Evolutionary conservation across 2,888 invertebrate species (phyloP).

Genomic region (Lottia gigantea): DNA sequence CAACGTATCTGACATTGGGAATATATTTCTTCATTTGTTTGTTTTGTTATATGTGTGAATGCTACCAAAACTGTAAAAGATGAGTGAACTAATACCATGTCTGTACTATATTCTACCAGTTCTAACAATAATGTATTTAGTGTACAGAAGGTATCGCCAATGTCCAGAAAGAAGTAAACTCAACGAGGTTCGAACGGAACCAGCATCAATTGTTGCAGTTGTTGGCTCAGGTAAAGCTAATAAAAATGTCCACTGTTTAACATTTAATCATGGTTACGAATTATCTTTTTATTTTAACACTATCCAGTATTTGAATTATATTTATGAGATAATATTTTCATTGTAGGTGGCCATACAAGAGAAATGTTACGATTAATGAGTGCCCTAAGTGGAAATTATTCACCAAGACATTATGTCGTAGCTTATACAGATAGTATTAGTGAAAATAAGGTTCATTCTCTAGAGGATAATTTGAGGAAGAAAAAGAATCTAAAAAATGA

Average conservation of each 20-base stretch:
- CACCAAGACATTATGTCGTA: conserved; percentile 81
- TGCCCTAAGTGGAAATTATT: conserved; percentile 74
- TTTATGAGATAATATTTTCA: too few relatives aligned
- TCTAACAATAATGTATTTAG: conserved; percentile 3
- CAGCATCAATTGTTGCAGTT: conserved; percentile 38
- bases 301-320: too few relatives aligned
- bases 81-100: too few relatives aligned
- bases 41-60: too few relatives aligned
- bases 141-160: not conserved
- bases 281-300: not conserved
- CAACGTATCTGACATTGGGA: too few relatives aligned
- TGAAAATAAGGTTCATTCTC: conserved; percentile 73
- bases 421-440: conserved; percentile 85
- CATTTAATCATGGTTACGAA: not conserved
- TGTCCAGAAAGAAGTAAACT: not conserved
- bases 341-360: conserved; percentile 88
- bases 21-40: too few relatives aligned
- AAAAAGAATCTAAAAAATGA: conserved; percentile 17
- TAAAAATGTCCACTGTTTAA: too few relatives aligned
- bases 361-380: conserved; percentile 85
- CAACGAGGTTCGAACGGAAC: not conserved
- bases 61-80: too few relatives aligned
- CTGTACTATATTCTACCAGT: conserved; percentile 1
- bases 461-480: conserved; percentile 34
- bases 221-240: conserved; percentile 48